Percentiles rank a stretch among this genome's conserved stretches.
Conservation (phyloP, 2,888 invertebrate genomes). For the Sisyra nigra region DNA sequence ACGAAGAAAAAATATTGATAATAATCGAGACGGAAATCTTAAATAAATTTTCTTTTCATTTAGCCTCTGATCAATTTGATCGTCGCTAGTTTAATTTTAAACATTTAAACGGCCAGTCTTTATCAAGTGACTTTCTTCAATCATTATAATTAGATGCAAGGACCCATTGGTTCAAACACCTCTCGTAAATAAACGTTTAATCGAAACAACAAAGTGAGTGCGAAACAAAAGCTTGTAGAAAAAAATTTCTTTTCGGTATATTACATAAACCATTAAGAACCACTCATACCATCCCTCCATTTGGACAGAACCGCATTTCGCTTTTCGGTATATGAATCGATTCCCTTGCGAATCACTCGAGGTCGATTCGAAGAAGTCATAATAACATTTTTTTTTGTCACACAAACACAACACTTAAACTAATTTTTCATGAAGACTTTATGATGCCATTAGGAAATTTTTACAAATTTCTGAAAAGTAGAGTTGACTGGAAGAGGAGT, state of each 20-base stretch:
- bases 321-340: conserved; percentile 29
- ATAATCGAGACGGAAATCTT: too few relatives aligned
- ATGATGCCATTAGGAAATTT: conserved; percentile 7
- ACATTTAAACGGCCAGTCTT: too few relatives aligned
- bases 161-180: not conserved
- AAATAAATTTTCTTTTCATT: too few relatives aligned
- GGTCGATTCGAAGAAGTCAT: conserved; percentile 15
- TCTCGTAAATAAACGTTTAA: not conserved
- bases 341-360: conserved; percentile 24
- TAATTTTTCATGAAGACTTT: conserved; percentile 4
- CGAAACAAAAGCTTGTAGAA: not conserved
- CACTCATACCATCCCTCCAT: conserved; percentile 35
- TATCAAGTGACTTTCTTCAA: too few relatives aligned
- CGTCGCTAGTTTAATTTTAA: too few relatives aligned
- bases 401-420: conserved; percentile 5
- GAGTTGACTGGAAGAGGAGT: conserved; percentile 6
- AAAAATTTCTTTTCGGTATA: too few relatives aligned
- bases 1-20: conserved; percentile 9
- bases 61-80: too few relatives aligned
- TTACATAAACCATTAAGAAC: too few relatives aligned
- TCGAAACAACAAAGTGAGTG: not conserved
- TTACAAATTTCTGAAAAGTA: conserved; percentile 9
- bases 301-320: conserved; percentile 30
- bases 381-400: conserved; percentile 3
- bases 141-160: not conserved